Evolutionary conservation across 2,113 vertebrate genomes (phyloP).

Genomic region (Parotia lawesii): DNA sequence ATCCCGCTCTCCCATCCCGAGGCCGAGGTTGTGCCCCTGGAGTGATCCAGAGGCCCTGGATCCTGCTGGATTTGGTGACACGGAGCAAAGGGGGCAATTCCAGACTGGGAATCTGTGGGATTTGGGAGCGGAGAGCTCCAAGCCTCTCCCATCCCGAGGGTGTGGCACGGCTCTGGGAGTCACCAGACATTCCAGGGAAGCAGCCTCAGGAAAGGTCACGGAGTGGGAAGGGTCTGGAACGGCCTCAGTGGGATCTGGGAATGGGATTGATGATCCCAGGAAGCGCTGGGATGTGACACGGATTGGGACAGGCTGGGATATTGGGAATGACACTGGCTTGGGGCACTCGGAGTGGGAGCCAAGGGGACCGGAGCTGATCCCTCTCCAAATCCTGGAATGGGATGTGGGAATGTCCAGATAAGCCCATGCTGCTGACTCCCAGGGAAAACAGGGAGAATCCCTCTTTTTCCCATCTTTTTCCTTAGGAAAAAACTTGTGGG

Average conservation of each 20-base stretch:
- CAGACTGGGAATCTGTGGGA: neutral
- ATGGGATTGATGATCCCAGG: neutral
- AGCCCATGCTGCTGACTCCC: accelerated
- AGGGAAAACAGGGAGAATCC: neutral
- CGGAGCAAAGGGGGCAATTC: neutral
- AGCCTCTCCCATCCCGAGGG: neutral
- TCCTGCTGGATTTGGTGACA: neutral
- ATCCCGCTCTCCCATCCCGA: accelerated
- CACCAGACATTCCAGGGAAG: neutral
- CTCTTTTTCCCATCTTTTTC: neutral
- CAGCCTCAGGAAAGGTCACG: neutral
- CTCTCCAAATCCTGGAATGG: neutral
- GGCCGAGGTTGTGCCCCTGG: neutral
- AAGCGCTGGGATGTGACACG: neutral
- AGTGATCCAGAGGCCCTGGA: neutral
- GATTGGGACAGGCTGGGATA: accelerated
- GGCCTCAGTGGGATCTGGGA: neutral
- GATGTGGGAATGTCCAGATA: neutral
- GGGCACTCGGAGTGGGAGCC: neutral
- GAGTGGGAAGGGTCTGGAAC: neutral
- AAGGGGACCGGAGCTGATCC: accelerated
- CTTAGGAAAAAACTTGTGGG: neutral
- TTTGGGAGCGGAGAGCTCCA: neutral
- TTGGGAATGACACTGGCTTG: accelerated
- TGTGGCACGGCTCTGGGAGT: neutral